Percentiles rank a stretch among this genome's conserved stretches.
These are phyloP conservation scores for Eumerus sabulonum DNA, from an alignment of 2,888 invertebrate species.

Conservation along the genomic window DNA sequence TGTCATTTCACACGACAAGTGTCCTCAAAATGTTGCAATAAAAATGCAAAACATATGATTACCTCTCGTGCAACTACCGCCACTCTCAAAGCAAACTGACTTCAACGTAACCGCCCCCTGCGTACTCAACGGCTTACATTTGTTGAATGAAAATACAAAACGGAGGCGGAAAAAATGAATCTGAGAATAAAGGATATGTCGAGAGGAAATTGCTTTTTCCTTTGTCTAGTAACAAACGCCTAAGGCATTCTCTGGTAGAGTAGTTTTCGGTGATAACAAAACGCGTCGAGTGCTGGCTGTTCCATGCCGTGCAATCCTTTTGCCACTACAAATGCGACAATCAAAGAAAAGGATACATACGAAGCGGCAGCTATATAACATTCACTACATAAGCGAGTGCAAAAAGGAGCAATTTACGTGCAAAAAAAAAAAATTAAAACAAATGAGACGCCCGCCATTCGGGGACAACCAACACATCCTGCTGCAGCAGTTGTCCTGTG, in stretches of 20 bases:
- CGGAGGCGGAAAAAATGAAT: conserved; percentile 11
- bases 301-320: conserved; percentile 53
- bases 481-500: conserved; percentile 19
- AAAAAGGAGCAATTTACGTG: conserved; percentile 1
- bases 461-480: conserved; percentile 18
- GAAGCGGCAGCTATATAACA: conserved; percentile 19
- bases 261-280: conserved; percentile 66
- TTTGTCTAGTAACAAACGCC: conserved; percentile 67
- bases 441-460: conserved; percentile 12
- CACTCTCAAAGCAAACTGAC: conserved; percentile 26
- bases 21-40: conserved; percentile 68
- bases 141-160: neutral
- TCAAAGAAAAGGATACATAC: conserved; percentile 46
- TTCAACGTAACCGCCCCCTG: neutral
- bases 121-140: no score
- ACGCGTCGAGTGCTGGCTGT: conserved; percentile 34
- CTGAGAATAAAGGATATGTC: conserved; percentile 53
- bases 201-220: conserved; percentile 68
- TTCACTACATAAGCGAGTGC: neutral
- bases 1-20: conserved; percentile 67
- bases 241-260: conserved; percentile 56
- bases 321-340: conserved; percentile 56
- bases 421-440: conserved; percentile 14
- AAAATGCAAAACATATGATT: conserved; percentile 69
- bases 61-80: conserved; percentile 54